phyloP scores from a whole-genome alignment of 2,888 invertebrate genomes.

The Punctoribates punctum region DNA sequence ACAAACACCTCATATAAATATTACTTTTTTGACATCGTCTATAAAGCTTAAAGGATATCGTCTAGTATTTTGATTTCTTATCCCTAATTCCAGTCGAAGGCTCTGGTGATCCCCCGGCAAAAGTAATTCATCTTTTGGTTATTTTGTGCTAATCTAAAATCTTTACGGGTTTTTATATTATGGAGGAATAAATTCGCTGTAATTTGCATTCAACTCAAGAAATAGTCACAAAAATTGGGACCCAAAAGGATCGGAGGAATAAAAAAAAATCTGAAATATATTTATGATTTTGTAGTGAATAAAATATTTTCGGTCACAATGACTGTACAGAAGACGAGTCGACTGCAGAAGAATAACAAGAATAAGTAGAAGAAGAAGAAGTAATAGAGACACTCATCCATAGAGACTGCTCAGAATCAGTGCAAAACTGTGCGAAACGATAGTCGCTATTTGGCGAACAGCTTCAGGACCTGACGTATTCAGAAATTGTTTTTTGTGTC shows the following conservation, averaged over 20 bases:
- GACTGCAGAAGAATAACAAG: neutral
- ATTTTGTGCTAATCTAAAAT: neutral
- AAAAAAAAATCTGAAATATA: neutral
- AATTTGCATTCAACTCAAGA: slow-evolving; percentile 3
- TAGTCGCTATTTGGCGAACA: neutral
- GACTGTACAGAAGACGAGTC: neutral
- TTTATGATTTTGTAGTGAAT: neutral
- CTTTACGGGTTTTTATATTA: neutral
- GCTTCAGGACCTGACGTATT: neutral
- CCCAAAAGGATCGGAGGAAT: neutral
- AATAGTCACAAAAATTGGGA: neutral
- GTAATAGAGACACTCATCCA: neutral
- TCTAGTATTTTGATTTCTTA: too few species aligned
- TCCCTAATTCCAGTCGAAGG: too few species aligned
- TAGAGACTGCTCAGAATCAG: slow-evolving; percentile 5
- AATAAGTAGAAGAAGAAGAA: neutral
- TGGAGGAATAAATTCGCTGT: neutral
- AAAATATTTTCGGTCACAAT: neutral
- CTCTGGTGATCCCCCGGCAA: too few species aligned
- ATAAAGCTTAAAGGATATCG: too few species aligned
- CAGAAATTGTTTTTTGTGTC: neutral
- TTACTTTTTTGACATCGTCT: too few species aligned
- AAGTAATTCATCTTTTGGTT: neutral
- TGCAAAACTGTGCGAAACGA: too few species aligned
- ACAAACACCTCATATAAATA: too few species aligned